Evolutionary conservation across 2,797 vertebrate genomes (phyloP).

Genomic region (Pyrocephalus nanus): DNA sequence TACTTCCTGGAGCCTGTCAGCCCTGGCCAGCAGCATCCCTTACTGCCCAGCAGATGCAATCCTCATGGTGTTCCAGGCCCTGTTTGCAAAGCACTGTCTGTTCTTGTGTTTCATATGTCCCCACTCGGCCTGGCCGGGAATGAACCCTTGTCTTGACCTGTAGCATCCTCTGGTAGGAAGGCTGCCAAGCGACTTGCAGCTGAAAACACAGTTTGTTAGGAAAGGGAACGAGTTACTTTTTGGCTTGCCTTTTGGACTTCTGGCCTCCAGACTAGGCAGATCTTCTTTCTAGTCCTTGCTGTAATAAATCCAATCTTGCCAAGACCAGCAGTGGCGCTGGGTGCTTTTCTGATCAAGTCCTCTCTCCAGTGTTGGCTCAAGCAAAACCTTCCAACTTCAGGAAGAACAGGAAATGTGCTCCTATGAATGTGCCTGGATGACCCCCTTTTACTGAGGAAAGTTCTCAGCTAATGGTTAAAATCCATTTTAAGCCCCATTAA

Average conservation of each 20-base stretch:
- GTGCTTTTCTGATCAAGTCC: neutral
- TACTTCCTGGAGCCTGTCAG: neutral
- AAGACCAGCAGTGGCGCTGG: neutral
- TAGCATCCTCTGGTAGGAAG: constrained; percentile 14
- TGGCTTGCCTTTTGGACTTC: constrained; percentile 21
- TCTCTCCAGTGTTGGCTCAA: neutral
- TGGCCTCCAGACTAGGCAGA: neutral
- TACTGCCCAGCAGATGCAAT: neutral
- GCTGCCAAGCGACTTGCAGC: neutral
- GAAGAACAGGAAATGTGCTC: neutral
- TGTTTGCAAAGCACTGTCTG: neutral
- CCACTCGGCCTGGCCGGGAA: accelerated
- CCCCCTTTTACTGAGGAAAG: neutral
- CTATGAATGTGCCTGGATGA: neutral
- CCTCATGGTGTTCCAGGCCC: neutral
- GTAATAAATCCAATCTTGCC: constrained; percentile 3
- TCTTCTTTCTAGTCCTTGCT: neutral
- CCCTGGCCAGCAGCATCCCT: neutral
- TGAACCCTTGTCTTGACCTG: constrained; percentile 41
- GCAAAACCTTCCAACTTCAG: neutral
- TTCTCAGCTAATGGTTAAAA: neutral
- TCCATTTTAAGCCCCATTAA: neutral
- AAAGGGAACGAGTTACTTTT: neutral
- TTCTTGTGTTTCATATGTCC: neutral
- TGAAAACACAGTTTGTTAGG: constrained; percentile 37